phyloP scores from a whole-genome alignment of 2,888 invertebrate species.

The Cryptosula pallasiana region DNA sequence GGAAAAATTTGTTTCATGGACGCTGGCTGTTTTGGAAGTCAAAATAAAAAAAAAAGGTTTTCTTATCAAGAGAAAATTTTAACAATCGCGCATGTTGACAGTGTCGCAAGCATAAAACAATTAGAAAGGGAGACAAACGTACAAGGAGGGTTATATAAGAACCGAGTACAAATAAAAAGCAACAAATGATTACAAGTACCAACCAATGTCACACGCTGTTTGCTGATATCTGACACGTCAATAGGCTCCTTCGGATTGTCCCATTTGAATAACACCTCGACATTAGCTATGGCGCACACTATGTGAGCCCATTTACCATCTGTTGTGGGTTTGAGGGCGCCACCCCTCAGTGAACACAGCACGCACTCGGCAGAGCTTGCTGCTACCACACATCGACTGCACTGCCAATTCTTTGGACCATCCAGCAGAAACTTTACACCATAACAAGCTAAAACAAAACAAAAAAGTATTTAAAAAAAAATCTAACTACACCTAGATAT shows the following conservation, averaged over 20 bases:
- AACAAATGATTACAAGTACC: constrained; percentile 10
- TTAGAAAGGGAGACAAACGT: no score
- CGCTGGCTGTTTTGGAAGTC: no score
- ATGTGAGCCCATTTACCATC: constrained; percentile 54
- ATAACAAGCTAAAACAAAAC: not conserved
- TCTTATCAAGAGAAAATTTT: no score
- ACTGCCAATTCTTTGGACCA: constrained; percentile 18
- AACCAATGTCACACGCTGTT: constrained; percentile 41
- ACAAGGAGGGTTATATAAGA: no score
- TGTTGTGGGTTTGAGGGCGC: constrained; percentile 53
- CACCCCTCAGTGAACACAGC: constrained; percentile 58
- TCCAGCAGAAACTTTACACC: constrained; percentile 14
- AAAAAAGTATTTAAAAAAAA: not conserved
- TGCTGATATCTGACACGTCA: constrained; percentile 36
- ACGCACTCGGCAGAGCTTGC: constrained; percentile 51
- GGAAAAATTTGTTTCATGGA: no score
- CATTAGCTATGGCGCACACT: constrained; percentile 51
- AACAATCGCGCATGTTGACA: no score
- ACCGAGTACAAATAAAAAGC: no score
- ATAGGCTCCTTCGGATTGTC: constrained; percentile 45
- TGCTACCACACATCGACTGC: not conserved
- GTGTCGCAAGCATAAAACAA: no score
- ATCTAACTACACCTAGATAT: not conserved
- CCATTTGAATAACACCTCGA: constrained; percentile 50
- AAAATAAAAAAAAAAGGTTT: no score